phyloP scores from a whole-genome alignment of 2,797 vertebrate genomes.

The Micrastur ruficollis region DNA sequence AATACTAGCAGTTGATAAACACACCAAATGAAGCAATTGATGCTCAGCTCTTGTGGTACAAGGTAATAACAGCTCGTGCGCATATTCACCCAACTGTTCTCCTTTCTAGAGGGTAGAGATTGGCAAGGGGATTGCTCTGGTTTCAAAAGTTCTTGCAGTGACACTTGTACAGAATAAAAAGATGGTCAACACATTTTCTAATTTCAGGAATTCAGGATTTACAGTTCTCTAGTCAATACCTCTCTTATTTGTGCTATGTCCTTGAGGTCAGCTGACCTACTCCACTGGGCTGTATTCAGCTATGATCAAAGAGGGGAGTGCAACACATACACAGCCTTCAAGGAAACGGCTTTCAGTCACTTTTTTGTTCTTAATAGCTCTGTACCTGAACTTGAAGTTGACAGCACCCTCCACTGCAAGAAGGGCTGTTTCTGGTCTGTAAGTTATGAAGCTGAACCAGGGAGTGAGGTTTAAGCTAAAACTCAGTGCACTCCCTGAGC shows the following conservation, averaged over 20 bases:
- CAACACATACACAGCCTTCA: not conserved
- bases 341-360: accelerated
- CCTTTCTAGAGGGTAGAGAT: not conserved
- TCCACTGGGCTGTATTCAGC: not conserved
- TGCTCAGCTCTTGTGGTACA: not conserved
- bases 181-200: not conserved
- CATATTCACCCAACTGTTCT: not conserved
- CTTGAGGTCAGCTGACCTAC: not conserved
- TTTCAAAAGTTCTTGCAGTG: not conserved
- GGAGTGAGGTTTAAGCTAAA: not conserved
- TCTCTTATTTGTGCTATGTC: not conserved
- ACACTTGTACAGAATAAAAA: not conserved
- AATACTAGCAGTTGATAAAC: conserved; percentile 36
- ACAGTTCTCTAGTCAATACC: not conserved
- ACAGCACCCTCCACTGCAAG: not conserved
- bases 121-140: not conserved
- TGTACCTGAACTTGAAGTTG: not conserved
- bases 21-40: not conserved
- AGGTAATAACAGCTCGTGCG: not conserved
- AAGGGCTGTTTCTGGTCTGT: not conserved
- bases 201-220: not conserved
- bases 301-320: not conserved
- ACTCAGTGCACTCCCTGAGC: not conserved
- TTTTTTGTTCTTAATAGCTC: not conserved
- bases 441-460: not conserved